Evolutionary conservation across 2,888 invertebrate species (phyloP), one percentile per base, ranked within the genome.

Genomic region (Agapostemon virescens): DNA sequence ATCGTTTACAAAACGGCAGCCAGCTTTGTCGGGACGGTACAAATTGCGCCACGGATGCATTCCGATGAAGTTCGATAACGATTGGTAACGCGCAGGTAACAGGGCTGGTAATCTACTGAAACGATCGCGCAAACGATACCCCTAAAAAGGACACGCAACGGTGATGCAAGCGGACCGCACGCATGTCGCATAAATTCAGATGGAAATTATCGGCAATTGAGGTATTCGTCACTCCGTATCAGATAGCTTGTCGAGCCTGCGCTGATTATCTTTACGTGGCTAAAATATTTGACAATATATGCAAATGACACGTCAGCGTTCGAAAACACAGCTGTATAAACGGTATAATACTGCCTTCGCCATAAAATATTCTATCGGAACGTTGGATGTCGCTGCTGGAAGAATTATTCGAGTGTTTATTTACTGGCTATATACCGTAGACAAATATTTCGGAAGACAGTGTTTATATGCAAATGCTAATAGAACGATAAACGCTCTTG

Each of bases 31-130:
- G 82, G 86, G 70, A 77, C 69, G 49, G 77, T 81, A 85, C 84
- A 86, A 87, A 86, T 87, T 84, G 85, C 85, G 69, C 72, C 79
- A 81, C 69, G 75, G 79, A 86, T 83, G 81, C 77, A 75, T 78
- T 77, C 79, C 84, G 82, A 77, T 76, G 76, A 78, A 61, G 73
- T 42, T 38, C 79, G 86, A 86, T 86, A 87, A 80, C 81, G 81
- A 86, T 86, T 87, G 79, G 79, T 85, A 81, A 85, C 82, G 73
- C 78, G 79, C 87, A 77, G 76, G 77, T 80, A 85, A 85, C 79
- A 70, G 85, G 69, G 20, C 67, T 40, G 67, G 64, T 72, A 79
- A 85, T 85, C 86, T 81, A 63, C 49, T 42, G 20, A 52, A 61
- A 66, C 45, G 74, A 79, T 83, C 79, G 71, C 70, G 76, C 83